These are phyloP conservation scores for Catharus bicknelli DNA, from an alignment of 2,113 vertebrate species.

Conservation along the genomic window DNA sequence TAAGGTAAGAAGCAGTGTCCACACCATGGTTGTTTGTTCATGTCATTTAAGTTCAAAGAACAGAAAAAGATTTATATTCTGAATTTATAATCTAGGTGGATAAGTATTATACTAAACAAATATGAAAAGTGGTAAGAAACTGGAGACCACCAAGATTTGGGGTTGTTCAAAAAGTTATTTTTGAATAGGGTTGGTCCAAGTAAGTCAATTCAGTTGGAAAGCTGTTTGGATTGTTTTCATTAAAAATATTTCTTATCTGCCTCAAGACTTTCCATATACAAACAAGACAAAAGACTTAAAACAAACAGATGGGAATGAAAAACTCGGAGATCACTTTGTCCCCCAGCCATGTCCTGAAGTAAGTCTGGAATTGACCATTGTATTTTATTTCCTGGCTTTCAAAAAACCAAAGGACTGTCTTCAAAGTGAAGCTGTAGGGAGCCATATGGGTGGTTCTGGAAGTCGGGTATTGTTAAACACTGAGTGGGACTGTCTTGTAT, in stretches of 20 bases:
- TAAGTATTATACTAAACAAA: background rate
- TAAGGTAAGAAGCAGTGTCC: background rate
- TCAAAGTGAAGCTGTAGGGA: constrained; percentile 49
- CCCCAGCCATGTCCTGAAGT: background rate
- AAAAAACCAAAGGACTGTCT: background rate
- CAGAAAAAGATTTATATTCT: background rate
- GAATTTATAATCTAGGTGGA: background rate
- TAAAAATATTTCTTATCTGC: constrained; percentile 28
- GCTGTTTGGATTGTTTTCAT: background rate
- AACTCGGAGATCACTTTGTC: background rate
- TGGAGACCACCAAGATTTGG: background rate
- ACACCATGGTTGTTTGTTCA: background rate
- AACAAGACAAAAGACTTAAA: background rate
- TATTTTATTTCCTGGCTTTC: constrained; percentile 37
- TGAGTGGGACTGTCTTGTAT: background rate
- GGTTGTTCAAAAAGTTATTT: background rate
- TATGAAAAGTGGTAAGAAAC: background rate
- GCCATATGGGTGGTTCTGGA: background rate
- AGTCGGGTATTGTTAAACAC: background rate
- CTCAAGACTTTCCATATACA: background rate
- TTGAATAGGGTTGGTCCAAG: background rate
- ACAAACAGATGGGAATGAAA: background rate
- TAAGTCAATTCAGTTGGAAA: background rate
- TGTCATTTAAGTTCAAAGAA: background rate
- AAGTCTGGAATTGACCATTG: constrained; percentile 16